Base-by-base conservation (phyloP, 2,888 invertebrate genomes). In the Orthonychiurus folsomi region DNA sequence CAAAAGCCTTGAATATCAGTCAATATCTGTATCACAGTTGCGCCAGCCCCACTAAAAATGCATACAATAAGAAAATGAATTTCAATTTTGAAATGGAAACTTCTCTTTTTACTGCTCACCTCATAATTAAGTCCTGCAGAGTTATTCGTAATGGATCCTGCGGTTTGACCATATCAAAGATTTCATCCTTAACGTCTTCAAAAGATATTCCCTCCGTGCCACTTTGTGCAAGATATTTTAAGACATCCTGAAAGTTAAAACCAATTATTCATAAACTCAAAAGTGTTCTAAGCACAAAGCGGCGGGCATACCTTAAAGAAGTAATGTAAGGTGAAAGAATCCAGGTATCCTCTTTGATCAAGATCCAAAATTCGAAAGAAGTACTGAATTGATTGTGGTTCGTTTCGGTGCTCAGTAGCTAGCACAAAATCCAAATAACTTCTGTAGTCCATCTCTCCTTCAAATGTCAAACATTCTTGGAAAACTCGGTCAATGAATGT, bases 101-200 rank as follows among this genome's bases (percentile, higher is more conserved):
- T 52, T 18, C 23, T 12, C 23, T n/a, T n/a, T n/a, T n/a, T n/a
- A n/a, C 56, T 60, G 21, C 9, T 72, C 77, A 86, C 86, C 86
- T 86, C 63, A 82, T 81, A 56, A 92, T 81, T 60, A 96, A 81
- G 80, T 96, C 95, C 72, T 86, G 85, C 2, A 94, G 79, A 0
- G 93, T 93, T 69, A 96, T 93, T 76, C 85, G 84, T 12, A 84
- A 81, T 0, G 91, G 88, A 77, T 94, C 85, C 63, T 82, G 84
- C 0, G 95, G 93, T 67, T 92, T 87, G 1, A 95, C 91, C 95
- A 97, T 96, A 79, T 96, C 96, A 80, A 94, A 96, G 71, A 96
- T 89, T 80, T 96, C 95, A 80, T 96, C 93, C 77, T 93, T 93
- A 0, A 96, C 89, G 79, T 96, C 94, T 72, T 93, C 88, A 77